Evolutionary conservation across 2,888 invertebrate genomes (phyloP).

Genomic region (Rhagonycha lutea): DNA sequence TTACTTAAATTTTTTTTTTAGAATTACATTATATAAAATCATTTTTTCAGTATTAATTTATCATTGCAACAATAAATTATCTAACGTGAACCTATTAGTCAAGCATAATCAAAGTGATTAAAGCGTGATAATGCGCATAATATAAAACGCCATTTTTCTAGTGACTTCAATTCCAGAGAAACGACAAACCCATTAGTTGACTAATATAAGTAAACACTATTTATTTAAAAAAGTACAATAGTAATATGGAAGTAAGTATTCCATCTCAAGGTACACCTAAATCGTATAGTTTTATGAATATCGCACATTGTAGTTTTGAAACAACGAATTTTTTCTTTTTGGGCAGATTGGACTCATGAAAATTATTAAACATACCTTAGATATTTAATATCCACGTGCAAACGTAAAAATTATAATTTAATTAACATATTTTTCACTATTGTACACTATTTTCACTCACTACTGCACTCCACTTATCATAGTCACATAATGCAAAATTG

Average conservation of each 20-base stretch:
- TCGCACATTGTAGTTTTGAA: not conserved
- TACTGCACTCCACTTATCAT: not conserved
- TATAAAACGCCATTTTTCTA: not conserved
- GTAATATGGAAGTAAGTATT: not conserved
- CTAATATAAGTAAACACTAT: not conserved
- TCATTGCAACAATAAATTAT: not conserved
- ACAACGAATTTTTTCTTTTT: not conserved
- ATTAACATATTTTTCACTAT: not conserved
- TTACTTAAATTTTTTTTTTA: not conserved
- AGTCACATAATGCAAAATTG: not conserved
- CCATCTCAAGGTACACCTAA: not conserved
- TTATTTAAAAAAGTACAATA: not conserved
- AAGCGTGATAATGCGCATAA: not conserved
- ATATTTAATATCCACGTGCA: not conserved
- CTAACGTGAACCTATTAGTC: not conserved
- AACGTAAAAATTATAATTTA: not conserved
- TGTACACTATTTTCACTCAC: not conserved
- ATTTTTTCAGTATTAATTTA: not conserved
- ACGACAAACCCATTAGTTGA: not conserved
- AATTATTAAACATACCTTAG: not conserved
- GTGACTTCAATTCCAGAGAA: not conserved
- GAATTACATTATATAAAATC: too few relatives aligned
- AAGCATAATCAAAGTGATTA: not conserved
- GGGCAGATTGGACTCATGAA: not conserved
- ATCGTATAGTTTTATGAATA: not conserved